Evolutionary conservation across 2,113 vertebrate species (phyloP).

Genomic region (Lampris megalopsis): DNA sequence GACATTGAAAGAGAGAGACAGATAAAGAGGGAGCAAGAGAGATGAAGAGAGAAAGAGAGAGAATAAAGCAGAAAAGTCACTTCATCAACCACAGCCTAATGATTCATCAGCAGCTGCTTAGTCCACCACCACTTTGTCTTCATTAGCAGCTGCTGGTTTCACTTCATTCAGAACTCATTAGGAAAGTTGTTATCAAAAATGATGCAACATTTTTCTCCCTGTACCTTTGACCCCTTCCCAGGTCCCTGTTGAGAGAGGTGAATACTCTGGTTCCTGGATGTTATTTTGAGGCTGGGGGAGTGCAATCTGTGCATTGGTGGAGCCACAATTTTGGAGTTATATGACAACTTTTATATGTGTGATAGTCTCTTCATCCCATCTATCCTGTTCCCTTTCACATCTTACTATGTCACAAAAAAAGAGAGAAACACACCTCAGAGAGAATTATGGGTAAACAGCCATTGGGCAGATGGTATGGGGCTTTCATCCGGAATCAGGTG

Average conservation of each 20-base stretch:
- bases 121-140: constrained; percentile 68
- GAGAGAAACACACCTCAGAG: too few relatives aligned
- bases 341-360: too few relatives aligned
- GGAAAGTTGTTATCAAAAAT: constrained; percentile 58
- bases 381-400: too few relatives aligned
- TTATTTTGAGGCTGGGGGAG: too few relatives aligned
- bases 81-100: constrained; percentile 71
- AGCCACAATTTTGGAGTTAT: too few relatives aligned
- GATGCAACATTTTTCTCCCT: constrained; percentile 12
- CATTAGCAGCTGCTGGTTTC: constrained; percentile 66
- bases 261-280: background rate
- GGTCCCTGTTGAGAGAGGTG: background rate
- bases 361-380: too few relatives aligned
- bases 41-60: constrained; percentile 24
- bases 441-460: too few relatives aligned
- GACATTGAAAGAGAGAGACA: constrained; percentile 13
- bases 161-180: constrained; percentile 63
- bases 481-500: too few relatives aligned
- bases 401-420: too few relatives aligned
- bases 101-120: constrained; percentile 77
- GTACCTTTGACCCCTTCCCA: constrained; percentile 3
- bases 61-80: constrained; percentile 46
- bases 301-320: too few relatives aligned
- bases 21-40: constrained; percentile 14
- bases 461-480: too few relatives aligned